Conservation (phyloP, 2,113 vertebrate genomes). For the Hipposideros armiger region DNA sequence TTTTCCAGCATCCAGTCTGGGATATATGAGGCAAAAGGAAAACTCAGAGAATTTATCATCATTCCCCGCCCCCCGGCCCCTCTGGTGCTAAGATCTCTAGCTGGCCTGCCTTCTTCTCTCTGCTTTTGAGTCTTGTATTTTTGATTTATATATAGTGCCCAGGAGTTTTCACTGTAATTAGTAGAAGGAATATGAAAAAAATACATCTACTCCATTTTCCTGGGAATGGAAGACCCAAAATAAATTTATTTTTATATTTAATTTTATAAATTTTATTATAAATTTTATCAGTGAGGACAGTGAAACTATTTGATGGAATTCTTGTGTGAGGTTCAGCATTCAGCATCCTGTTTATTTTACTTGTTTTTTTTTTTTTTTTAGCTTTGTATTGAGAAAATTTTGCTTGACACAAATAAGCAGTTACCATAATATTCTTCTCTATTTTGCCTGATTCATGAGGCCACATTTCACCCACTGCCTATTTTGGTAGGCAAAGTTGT, state of each 20-base stretch:
- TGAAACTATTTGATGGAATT: not conserved
- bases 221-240: not conserved
- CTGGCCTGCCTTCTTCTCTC: not conserved
- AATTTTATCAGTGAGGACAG: not conserved
- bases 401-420: not conserved
- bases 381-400: conserved; percentile 26
- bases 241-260: conserved; percentile 28
- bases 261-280: not conserved
- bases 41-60: not conserved
- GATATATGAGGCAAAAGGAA: not conserved
- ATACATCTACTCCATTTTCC: not conserved
- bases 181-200: not conserved
- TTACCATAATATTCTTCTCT: not conserved
- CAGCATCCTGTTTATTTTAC: not conserved
- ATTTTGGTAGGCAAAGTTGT: not conserved
- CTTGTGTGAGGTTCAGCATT: not conserved
- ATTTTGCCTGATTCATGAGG: not conserved
- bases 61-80: too few species aligned
- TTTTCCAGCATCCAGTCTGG: not conserved
- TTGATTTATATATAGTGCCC: not conserved
- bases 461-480: not conserved
- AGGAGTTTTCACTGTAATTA: not conserved
- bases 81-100: not conserved
- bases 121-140: not conserved
- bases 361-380: not conserved